Evolutionary conservation across 2,113 vertebrate species (phyloP), one percentile per base, ranked within the genome.

Genomic region (Todiramphus saurophagus): DNA sequence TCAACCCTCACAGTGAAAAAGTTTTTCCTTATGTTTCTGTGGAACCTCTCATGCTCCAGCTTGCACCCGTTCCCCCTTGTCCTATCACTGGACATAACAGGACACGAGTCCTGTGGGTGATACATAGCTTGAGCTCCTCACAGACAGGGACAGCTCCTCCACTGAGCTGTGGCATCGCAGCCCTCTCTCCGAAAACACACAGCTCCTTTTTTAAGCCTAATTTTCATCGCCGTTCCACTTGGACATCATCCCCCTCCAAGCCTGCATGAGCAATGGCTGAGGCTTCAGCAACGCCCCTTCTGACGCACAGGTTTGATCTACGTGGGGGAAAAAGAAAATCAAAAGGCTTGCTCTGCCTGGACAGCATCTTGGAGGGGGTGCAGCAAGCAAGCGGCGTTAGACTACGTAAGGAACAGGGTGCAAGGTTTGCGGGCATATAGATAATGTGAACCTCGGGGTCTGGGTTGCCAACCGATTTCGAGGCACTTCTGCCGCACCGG

Each of bases 391-490:
- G 28, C 1, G 1, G 15, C 41, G 51, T 7, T 25, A n/a, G 53
- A 19, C 48, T 31, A 4, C 0, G 1, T 10, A 16, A 79, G 74
- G 90, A 68, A 2, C 13, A 33, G 33, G 24, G 30, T 7, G 7
- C 11, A 15, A 46, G 50, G 11, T 28, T 4, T 64, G 41, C 3
- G 44, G 85, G 5, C 30, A 7, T 3, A 11, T 3, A 14, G 37
- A 10, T 0, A 4, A 41, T 1, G 3, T 25, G 51, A 51, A 64
- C 19, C 41, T 64, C 10, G 1, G 79, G 35, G 41, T 37, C 30
- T 1, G 2, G 19, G 13, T 2, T 86, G n/a, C 11, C 59, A 46
- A n/a, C 10, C 2, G 2, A 20, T 25, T 80, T 28, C 1, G 0
- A 60, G 83, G 33, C 14, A 1, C 27, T 55, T 39, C 76, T 60